Evolutionary conservation across 2,113 vertebrate genomes (phyloP).

Genomic region (Clupea harengus): DNA sequence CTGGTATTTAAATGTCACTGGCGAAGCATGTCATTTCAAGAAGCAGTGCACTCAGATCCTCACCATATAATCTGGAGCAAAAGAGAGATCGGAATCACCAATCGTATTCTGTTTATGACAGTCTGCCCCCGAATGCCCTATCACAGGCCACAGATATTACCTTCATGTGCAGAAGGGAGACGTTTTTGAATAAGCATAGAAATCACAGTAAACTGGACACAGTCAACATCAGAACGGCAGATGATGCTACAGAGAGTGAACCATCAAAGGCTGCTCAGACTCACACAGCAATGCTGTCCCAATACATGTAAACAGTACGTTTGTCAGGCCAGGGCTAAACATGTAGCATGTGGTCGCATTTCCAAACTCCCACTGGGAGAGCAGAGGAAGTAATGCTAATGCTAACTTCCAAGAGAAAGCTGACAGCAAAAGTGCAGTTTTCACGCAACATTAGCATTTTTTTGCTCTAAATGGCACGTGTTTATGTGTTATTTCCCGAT

Average conservation of each 20-base stretch:
- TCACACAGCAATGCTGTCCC: background rate
- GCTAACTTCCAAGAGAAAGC: too few species aligned
- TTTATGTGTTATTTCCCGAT: background rate
- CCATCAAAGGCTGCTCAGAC: background rate
- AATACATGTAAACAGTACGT: background rate
- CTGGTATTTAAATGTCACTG: constrained; percentile 29
- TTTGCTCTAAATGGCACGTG: background rate
- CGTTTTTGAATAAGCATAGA: background rate
- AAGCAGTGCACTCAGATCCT: background rate
- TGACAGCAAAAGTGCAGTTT: background rate
- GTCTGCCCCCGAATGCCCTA: background rate
- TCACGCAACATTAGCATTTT: background rate
- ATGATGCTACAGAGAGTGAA: background rate
- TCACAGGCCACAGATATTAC: background rate
- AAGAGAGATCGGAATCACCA: background rate
- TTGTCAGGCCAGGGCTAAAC: background rate
- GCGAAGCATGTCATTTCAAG: constrained; percentile 12
- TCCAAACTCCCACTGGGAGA: too few species aligned
- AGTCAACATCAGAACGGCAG: too few species aligned
- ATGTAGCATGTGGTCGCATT: too few species aligned
- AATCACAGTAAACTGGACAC: background rate
- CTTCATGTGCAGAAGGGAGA: background rate
- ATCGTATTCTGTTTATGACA: background rate
- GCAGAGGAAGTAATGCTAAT: too few species aligned
- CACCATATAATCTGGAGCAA: background rate